phyloP scores from a whole-genome alignment of 2,797 vertebrate genomes.

The Picus viridis region DNA sequence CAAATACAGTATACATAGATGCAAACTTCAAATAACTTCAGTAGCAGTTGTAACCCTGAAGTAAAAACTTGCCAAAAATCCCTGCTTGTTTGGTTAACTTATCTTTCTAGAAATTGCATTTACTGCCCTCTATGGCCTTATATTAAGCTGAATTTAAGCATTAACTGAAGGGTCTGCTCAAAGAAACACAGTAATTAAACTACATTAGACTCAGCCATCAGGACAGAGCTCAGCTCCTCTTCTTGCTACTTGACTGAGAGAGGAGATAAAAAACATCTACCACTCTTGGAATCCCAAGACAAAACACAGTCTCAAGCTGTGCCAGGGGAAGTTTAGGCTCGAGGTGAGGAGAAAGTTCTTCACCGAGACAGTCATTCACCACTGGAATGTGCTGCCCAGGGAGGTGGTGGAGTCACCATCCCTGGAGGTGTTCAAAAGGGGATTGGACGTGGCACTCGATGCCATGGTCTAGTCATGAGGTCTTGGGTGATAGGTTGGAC shows the following conservation, averaged over 20 bases:
- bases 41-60: not conserved
- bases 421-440: too few species aligned
- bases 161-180: not conserved
- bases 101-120: conserved; percentile 5
- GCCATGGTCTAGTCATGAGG: too few species aligned
- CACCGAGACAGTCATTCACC: too few species aligned
- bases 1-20: not conserved
- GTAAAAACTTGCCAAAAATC: conserved; percentile 16
- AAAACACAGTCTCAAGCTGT: not conserved
- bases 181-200: not conserved
- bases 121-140: not conserved
- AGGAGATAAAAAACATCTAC: not conserved
- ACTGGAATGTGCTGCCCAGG: too few species aligned
- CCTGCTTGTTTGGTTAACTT: not conserved
- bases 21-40: conserved; percentile 43
- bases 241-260: not conserved
- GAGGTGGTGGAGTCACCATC: too few species aligned
- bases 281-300: not conserved
- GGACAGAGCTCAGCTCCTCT: not conserved
- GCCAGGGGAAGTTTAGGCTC: too few species aligned
- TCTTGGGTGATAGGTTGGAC: too few species aligned
- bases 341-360: too few species aligned
- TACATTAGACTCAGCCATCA: not conserved
- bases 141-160: not conserved
- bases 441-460: too few species aligned